phyloP scores from a whole-genome alignment of 2,113 vertebrate genomes.

The Emydura subglobosa region DNA sequence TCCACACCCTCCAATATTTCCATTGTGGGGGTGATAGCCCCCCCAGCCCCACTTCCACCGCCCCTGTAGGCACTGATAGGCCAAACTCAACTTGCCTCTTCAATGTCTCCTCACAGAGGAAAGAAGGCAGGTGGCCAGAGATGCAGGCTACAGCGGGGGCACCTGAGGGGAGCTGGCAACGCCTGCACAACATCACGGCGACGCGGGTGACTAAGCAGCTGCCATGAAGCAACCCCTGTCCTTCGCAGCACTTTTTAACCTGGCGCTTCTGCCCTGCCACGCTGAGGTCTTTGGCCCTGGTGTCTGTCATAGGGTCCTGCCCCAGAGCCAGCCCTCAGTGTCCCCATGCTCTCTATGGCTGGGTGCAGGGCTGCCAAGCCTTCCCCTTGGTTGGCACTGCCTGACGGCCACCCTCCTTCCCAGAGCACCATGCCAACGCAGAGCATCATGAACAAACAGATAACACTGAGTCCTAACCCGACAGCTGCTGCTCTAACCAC shows the following conservation, averaged over 20 bases:
- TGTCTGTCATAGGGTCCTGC: neutral
- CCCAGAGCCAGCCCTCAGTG: neutral
- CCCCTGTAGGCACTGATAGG: neutral
- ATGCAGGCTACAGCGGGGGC: neutral
- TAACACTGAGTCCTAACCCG: neutral
- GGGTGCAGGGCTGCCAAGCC: neutral
- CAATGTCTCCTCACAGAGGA: neutral
- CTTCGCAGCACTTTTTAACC: neutral
- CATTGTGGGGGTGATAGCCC: neutral
- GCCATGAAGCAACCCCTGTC: neutral
- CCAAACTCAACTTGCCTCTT: neutral
- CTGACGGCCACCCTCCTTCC: neutral
- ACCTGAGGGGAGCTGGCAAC: neutral
- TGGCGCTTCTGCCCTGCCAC: neutral
- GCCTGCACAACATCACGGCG: rapidly evolving
- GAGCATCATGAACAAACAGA: too few relatives aligned
- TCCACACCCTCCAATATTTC: neutral
- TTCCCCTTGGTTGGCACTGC: too few relatives aligned
- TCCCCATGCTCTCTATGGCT: neutral
- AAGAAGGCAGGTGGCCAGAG: too few relatives aligned
- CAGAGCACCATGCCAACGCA: neutral
- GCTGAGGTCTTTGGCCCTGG: neutral
- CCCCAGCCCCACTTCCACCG: neutral
- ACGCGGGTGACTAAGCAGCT: neutral
- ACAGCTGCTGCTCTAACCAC: neutral